Base-by-base conservation (phyloP, 1,140 invertebrate species). In the Harpegnathos saltator region DNA sequence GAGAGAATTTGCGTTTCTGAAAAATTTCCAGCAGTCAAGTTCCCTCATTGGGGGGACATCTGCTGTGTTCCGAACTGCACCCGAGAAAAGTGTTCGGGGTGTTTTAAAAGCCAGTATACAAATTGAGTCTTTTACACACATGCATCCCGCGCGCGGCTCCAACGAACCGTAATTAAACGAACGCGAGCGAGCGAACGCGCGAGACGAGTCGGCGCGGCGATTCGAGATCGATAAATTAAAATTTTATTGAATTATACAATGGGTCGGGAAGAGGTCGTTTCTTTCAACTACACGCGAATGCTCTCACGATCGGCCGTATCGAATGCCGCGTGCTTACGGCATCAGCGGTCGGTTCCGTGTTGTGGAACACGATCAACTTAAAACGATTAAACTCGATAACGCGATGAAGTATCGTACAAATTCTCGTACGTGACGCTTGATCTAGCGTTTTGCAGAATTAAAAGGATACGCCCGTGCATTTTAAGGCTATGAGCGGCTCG, bases 191-290 rank as follows among this genome's bases (percentile, higher is more conserved):
- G n/a, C n/a, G n/a, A n/a, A 56, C 50, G 24, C 19, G 56, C 48
- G 48, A 22, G 82, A 48, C 81, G 33, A 33, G 33, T 33, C n/a
- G n/a, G n/a, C n/a, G n/a, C 38, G 7, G 38, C 38, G 38, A 44
- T 44, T 9, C 38, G 38, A 44, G 38, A 5, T 44, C 38, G 59
- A 88, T 88, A 85, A 84, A 90, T 90, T 90, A 74, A 88, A 89
- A 89, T 91, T 89, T 87, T 86, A 86, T 85, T 82, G 80, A 90
- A 90, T 90, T 88, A 90, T 89, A 89, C 89, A 83, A 80, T 63
- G 77, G 58, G 48, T 26, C 56, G 62, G 63, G 66, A 75, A 75
- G 71, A 88, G n/a, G n/a, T n/a, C n/a, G n/a, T n/a, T 75, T 80
- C 75, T 84, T 83, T 85, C 82, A 83, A 90, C 61, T 85, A 85